Percentiles rank a stretch among this genome's conserved stretches.
These are phyloP conservation scores for Grammomys dolichurus DNA, from an alignment of 2,113 vertebrate genomes.

Conservation along the genomic window DNA sequence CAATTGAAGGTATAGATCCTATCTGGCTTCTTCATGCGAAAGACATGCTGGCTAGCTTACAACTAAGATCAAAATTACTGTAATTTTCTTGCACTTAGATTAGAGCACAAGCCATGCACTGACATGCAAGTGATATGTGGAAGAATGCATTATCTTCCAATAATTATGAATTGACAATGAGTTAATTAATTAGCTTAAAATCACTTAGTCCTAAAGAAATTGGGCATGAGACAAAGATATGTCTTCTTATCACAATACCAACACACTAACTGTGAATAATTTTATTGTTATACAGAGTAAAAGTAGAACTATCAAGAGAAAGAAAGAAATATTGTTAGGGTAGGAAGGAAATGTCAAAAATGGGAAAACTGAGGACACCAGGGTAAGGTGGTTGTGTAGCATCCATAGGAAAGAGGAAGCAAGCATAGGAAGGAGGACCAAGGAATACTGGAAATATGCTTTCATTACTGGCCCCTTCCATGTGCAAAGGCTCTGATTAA, in stretches of 20 bases:
- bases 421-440: neutral
- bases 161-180: constrained; percentile 67
- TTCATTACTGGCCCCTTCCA: constrained; percentile 55
- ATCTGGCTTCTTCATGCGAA: neutral
- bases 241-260: constrained; percentile 56
- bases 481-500: neutral
- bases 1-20: constrained; percentile 40
- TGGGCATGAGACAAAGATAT: constrained; percentile 22
- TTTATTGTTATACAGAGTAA: constrained; percentile 45
- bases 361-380: neutral
- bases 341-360: constrained; percentile 17
- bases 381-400: neutral
- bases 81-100: constrained; percentile 36
- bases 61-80: constrained; percentile 42
- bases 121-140: constrained; percentile 47
- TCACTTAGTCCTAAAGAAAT: constrained; percentile 59
- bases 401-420: constrained; percentile 2
- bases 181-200: constrained; percentile 39
- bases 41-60: constrained; percentile 1
- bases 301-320: constrained; percentile 38
- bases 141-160: constrained; percentile 10
- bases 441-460: constrained; percentile 7
- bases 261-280: constrained; percentile 52
- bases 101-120: constrained; percentile 47
- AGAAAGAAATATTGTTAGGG: constrained; percentile 47